A percentile compares a stretch with the other conserved stretches of the same genome.
Evolutionary conservation across 1,140 invertebrate genomes (phyloP).

Genomic region (Drosophila erecta): DNA sequence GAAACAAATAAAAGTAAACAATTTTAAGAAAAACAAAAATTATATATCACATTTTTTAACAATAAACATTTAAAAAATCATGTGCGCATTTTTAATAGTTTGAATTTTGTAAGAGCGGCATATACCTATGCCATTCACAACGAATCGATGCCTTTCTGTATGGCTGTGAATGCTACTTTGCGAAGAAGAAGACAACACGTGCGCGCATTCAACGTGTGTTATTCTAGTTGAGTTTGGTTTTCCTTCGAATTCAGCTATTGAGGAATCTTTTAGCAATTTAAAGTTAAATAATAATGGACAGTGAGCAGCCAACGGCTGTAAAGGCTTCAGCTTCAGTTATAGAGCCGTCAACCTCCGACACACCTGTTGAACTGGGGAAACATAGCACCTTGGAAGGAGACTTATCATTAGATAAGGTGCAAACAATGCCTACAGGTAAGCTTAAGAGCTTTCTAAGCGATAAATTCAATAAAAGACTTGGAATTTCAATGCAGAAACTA

Average conservation of each 20-base stretch:
- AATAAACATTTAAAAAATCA: slow-evolving; percentile 4
- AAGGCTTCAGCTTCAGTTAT: not conserved
- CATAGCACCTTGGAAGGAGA: not conserved
- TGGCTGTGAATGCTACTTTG: slow-evolving; percentile 7
- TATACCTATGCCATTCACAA: slow-evolving; percentile 8
- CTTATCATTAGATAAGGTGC: slow-evolving; percentile 23
- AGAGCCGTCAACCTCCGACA: not conserved
- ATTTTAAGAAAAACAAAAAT: slow-evolving; percentile 14
- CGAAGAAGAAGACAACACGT: slow-evolving; percentile 40
- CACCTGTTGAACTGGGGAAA: not conserved
- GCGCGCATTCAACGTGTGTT: slow-evolving; percentile 30
- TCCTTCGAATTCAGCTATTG: not conserved
- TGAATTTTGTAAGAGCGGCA: no score
- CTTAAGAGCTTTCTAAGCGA: slow-evolving; percentile 1
- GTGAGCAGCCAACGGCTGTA: slow-evolving; percentile 26
- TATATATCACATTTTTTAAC: not conserved
- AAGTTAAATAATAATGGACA: slow-evolving; percentile 23
- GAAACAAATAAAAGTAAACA: slow-evolving; percentile 22
- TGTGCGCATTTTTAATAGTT: no score
- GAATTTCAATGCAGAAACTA: slow-evolving; percentile 4
- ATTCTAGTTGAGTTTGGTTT: not conserved
- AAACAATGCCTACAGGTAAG: slow-evolving; percentile 39
- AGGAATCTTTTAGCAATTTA: not conserved
- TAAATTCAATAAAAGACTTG: slow-evolving; percentile 2
- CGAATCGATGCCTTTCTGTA: not conserved